Percentiles rank a stretch among this genome's conserved stretches.
phyloP scores from a whole-genome alignment of 2,113 vertebrate species.

The Amphilophus citrinellus region DNA sequence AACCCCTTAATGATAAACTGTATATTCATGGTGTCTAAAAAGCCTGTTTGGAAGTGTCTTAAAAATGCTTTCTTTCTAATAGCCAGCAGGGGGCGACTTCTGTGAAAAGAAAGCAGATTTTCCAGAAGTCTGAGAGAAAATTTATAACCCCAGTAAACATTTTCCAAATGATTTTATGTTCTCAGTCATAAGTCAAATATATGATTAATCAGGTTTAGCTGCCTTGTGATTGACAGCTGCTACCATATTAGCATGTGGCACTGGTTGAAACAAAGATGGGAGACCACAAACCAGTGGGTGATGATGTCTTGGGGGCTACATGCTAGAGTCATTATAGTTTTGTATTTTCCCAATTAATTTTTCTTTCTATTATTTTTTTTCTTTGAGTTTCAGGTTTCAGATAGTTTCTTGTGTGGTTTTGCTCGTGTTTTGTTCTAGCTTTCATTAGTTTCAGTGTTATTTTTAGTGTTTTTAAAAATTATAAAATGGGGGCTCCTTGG shows the following conservation, averaged over 20 bases:
- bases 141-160: background rate
- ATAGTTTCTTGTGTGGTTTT: background rate
- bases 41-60: background rate
- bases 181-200: background rate
- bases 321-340: background rate
- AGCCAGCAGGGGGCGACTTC: background rate
- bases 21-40: background rate
- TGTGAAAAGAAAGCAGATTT: too few species aligned
- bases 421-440: background rate
- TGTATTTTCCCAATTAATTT: background rate
- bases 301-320: background rate
- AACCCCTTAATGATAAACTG: background rate
- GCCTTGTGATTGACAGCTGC: background rate
- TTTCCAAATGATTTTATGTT: background rate
- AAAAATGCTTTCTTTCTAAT: background rate
- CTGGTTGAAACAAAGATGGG: background rate
- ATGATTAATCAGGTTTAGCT: background rate
- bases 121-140: background rate
- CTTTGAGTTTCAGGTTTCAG: background rate
- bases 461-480: background rate
- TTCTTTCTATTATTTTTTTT: background rate
- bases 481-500: too few species aligned
- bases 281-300: background rate
- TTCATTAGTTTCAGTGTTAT: background rate
- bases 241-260: rapidly evolving